A percentile compares a stretch with the other conserved stretches of the same genome.
These are phyloP conservation scores for Lutjanus campechanus DNA, from an alignment of 2,797 vertebrate species.

Conservation along the genomic window DNA sequence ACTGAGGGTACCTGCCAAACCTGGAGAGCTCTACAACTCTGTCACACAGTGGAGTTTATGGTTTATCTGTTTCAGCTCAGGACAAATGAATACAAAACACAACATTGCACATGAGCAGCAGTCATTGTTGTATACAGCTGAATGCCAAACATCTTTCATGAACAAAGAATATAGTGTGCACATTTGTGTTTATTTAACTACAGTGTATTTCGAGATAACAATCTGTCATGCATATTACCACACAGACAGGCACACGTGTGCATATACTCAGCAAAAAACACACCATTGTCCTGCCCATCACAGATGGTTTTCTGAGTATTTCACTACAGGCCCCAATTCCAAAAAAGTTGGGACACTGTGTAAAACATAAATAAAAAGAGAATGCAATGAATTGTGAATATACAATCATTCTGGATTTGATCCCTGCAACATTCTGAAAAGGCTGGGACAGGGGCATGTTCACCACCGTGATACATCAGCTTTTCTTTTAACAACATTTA, in stretches of 20 bases:
- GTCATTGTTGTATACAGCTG: background rate
- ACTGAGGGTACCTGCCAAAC: slow-evolving; percentile 54
- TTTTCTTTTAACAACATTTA: no score
- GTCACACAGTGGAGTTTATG: slow-evolving; percentile 28
- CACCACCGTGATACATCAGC: no score
- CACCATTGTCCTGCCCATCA: slow-evolving; percentile 14
- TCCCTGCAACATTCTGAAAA: no score
- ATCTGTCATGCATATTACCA: slow-evolving; percentile 40
- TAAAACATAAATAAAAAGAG: no score
- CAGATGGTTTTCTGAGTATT: slow-evolving; percentile 11
- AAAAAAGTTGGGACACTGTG: no score
- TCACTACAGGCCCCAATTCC: background rate
- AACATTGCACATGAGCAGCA: slow-evolving; percentile 22
- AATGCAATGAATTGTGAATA: no score
- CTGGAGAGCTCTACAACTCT: slow-evolving; percentile 42
- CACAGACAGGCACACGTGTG: slow-evolving; percentile 20
- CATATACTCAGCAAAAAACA: slow-evolving; percentile 20
- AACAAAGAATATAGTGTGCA: slow-evolving; percentile 20
- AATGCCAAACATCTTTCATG: slow-evolving; percentile 32
- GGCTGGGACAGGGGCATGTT: no score
- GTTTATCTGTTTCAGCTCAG: slow-evolving; percentile 39
- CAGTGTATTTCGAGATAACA: slow-evolving; percentile 31
- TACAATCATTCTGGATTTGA: no score
- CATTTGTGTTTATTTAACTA: slow-evolving; percentile 27
- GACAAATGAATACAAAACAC: slow-evolving; percentile 30